Evolutionary conservation across 2,113 vertebrate species (phyloP).

Genomic region (Gymnarchus niloticus): DNA sequence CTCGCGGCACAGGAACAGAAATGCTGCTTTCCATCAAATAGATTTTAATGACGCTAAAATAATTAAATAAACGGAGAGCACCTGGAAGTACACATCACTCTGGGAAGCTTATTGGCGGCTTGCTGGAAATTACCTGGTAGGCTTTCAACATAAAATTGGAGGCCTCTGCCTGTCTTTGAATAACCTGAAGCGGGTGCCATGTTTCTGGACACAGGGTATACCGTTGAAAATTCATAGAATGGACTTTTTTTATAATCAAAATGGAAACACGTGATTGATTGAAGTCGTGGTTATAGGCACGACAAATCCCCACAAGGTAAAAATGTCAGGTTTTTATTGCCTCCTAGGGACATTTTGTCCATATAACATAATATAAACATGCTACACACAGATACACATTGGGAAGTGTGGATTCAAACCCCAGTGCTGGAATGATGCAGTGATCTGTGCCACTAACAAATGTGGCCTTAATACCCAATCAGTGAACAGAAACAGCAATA

Average conservation of each 20-base stretch:
- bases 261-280: not conserved
- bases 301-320: too few species aligned
- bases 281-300: too few species aligned
- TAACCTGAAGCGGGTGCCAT: not conserved
- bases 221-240: not conserved
- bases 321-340: too few species aligned
- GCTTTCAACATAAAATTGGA: not conserved
- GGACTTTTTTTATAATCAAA: not conserved
- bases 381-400: too few species aligned
- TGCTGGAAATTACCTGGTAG: not conserved
- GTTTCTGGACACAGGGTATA: not conserved
- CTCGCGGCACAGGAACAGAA: not conserved
- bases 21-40: not conserved
- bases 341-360: too few species aligned
- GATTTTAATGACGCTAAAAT: conserved; percentile 25
- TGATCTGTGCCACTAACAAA: not conserved
- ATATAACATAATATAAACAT: too few species aligned
- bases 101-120: not conserved
- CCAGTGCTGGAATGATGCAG: too few species aligned
- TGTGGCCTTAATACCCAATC: not conserved
- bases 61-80: conserved; percentile 16
- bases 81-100: not conserved
- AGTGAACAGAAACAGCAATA: not conserved
- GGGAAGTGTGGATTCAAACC: too few species aligned
- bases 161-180: not conserved